Conservation (phyloP, 1,140 invertebrate species). For the Tribolium madens region DNA sequence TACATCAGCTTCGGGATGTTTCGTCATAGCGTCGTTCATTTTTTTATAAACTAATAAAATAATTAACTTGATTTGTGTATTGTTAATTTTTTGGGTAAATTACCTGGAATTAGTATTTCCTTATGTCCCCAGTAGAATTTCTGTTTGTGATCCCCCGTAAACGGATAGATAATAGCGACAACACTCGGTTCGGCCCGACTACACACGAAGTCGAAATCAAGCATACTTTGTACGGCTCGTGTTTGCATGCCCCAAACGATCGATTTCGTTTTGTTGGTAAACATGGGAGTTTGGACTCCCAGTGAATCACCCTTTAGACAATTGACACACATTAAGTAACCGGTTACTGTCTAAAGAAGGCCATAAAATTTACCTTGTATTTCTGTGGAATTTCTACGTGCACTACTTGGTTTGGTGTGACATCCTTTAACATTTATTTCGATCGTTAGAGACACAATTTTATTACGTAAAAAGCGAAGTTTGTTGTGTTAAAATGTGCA, state of each 20-base stretch:
- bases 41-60: conserved; percentile 88
- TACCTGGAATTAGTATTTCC: conserved; percentile 89
- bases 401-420: conserved; percentile 41
- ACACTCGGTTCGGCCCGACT: conserved; percentile 88
- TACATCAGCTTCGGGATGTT: conserved; percentile 94
- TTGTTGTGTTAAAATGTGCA: no score
- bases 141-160: conserved; percentile 98
- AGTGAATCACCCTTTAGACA: conserved; percentile 33
- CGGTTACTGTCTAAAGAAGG: not conserved
- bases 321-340: conserved; percentile 29
- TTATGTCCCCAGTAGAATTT: conserved; percentile 99
- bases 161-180: conserved; percentile 97
- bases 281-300: conserved; percentile 69
- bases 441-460: not conserved
- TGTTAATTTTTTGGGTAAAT: conserved; percentile 25
- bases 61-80: no score
- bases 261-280: conserved; percentile 88
- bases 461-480: no score
- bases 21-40: conserved; percentile 96
- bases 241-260: conserved; percentile 99
- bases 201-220: conserved; percentile 99
- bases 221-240: conserved; percentile 96
- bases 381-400: conserved; percentile 10
- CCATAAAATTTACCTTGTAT: conserved; percentile 29
- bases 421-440: conserved; percentile 26